These are phyloP conservation scores for Drosophila testacea DNA, from an alignment of 2,888 invertebrate genomes.

Conservation along the genomic window DNA sequence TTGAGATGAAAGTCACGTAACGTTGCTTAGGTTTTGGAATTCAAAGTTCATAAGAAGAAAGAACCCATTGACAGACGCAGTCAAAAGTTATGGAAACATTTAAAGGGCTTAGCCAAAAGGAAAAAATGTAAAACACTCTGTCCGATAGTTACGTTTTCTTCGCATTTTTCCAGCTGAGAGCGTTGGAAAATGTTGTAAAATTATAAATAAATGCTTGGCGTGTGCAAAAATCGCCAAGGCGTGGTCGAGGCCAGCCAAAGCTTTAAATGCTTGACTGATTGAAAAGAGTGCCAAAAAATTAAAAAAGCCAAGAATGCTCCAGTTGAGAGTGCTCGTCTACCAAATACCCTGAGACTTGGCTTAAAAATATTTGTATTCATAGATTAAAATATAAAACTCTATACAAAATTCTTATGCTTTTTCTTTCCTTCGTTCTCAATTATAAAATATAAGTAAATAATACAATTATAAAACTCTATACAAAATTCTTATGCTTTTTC, in stretches of 20 bases:
- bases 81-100: slow-evolving; percentile 75
- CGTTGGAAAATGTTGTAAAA: slow-evolving; percentile 62
- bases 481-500: no score
- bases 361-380: not conserved
- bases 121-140: slow-evolving; percentile 29
- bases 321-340: not conserved
- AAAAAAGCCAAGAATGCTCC: not conserved
- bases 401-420: no score
- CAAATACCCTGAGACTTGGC: not conserved
- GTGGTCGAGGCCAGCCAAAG: slow-evolving; percentile 24
- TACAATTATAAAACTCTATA: no score
- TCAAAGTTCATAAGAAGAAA: slow-evolving; percentile 32
- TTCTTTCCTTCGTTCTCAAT: no score
- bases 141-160: slow-evolving; percentile 16
- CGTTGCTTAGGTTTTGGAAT: slow-evolving; percentile 53
- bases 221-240: slow-evolving; percentile 51
- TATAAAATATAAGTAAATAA: no score
- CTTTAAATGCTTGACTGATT: slow-evolving; percentile 57
- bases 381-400: no score
- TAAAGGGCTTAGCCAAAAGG: slow-evolving; percentile 55
- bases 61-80: slow-evolving; percentile 55
- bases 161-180: slow-evolving; percentile 67
- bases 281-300: slow-evolving; percentile 54
- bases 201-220: slow-evolving; percentile 67
- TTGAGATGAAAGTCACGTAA: slow-evolving; percentile 76